Evolutionary conservation across 2,113 vertebrate genomes (phyloP).

Genomic region (Cricetomys ansorgei): DNA sequence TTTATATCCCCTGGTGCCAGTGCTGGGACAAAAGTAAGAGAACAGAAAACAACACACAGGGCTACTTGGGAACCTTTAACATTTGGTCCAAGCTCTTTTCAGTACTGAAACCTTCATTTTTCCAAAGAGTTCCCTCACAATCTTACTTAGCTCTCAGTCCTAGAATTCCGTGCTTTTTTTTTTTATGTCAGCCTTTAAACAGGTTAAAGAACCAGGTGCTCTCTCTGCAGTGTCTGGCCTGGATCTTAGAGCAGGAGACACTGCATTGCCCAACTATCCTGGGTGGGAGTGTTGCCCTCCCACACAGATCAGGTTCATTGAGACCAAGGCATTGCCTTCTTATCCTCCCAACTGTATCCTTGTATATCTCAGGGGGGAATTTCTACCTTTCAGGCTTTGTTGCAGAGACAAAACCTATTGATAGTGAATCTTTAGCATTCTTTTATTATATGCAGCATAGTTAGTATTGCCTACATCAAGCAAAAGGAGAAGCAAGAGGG

Average conservation of each 20-base stretch:
- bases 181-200: background rate
- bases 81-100: conserved; percentile 48
- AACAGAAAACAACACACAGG: conserved; percentile 23
- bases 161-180: background rate
- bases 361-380: background rate
- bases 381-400: background rate
- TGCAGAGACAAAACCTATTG: background rate
- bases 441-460: conserved; percentile 10
- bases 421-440: background rate
- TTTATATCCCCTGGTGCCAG: conserved; percentile 1
- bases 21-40: conserved; percentile 31
- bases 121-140: conserved; percentile 34
- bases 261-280: background rate
- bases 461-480: conserved; percentile 21
- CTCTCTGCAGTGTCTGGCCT: background rate
- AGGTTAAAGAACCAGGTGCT: background rate
- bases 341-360: background rate
- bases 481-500: background rate
- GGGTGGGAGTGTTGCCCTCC: background rate
- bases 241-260: background rate
- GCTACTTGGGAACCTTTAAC: conserved; percentile 53
- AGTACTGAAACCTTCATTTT: conserved; percentile 58
- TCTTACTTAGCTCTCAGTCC: background rate
- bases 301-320: background rate
- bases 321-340: background rate